A percentile compares a stretch with the other conserved stretches of the same genome.
These are phyloP conservation scores for Margarornis squamiger DNA, from an alignment of 2,797 vertebrate species.

Conservation along the genomic window DNA sequence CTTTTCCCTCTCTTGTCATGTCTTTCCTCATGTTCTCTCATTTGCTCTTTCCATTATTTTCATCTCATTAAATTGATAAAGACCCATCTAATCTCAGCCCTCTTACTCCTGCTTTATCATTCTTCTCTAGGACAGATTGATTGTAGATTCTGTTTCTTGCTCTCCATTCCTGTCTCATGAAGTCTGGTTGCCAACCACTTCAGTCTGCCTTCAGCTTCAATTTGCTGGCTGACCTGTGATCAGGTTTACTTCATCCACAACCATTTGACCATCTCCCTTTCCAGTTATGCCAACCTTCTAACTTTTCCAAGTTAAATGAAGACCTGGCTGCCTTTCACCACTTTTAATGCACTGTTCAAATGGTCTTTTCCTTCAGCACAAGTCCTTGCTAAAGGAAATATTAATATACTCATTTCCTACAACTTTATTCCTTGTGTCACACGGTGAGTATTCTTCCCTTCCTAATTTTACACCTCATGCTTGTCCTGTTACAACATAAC, in stretches of 20 bases:
- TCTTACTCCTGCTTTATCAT: background rate
- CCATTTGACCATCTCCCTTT: background rate
- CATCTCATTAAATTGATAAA: background rate
- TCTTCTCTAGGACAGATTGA: background rate
- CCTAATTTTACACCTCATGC: background rate
- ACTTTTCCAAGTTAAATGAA: background rate
- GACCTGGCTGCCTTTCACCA: background rate
- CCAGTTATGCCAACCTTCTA: background rate
- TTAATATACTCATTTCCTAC: background rate
- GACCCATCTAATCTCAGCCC: background rate
- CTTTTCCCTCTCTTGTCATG: background rate
- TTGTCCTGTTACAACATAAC: background rate
- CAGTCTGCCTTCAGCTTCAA: background rate
- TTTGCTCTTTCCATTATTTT: background rate
- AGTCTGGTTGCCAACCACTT: background rate
- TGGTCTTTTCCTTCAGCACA: background rate
- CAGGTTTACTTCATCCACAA: background rate
- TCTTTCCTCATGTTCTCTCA: background rate
- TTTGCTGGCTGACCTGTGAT: background rate
- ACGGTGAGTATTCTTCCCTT: background rate
- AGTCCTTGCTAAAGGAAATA: background rate
- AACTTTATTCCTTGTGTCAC: background rate
- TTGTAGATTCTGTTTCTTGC: background rate
- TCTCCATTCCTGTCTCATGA: background rate
- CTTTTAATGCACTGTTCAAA: background rate